Conservation (phyloP, 2,113 vertebrate species). For the Psilopsiagon aymara region DNA sequence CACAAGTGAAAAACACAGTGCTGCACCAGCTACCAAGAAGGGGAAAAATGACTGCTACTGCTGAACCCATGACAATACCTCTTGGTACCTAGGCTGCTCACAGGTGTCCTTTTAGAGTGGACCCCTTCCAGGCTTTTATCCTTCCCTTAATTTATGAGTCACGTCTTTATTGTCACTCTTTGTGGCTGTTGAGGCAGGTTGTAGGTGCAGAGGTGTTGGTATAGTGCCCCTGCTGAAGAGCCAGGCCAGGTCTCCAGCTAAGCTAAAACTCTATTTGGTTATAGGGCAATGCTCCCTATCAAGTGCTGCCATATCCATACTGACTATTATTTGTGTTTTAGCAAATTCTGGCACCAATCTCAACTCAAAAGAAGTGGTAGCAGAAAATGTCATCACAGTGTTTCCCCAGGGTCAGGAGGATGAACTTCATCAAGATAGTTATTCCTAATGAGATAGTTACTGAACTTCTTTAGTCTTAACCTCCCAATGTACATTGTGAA, state of each 20-base stretch:
- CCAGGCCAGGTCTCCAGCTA: background rate
- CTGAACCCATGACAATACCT: too few relatives aligned
- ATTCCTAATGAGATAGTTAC: background rate
- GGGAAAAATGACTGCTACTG: too few relatives aligned
- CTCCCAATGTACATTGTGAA: background rate
- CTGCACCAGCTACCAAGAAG: too few relatives aligned
- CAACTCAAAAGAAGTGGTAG: background rate
- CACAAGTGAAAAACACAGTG: too few relatives aligned
- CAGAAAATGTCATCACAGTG: background rate
- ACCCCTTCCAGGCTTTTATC: background rate
- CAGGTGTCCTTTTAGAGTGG: background rate
- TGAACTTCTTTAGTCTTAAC: background rate
- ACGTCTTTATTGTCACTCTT: background rate
- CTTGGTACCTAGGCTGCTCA: background rate
- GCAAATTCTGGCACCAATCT: background rate
- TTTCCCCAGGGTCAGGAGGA: background rate
- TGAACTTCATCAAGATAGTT: background rate
- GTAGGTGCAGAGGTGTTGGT: background rate
- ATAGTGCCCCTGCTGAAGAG: background rate
- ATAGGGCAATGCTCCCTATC: background rate
- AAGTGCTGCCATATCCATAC: background rate
- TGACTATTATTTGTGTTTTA: background rate
- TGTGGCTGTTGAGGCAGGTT: background rate
- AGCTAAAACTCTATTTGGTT: background rate
- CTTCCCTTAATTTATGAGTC: background rate